phyloP scores from a whole-genome alignment of 2,888 invertebrate genomes.

The Willowsia nigromaculata region DNA sequence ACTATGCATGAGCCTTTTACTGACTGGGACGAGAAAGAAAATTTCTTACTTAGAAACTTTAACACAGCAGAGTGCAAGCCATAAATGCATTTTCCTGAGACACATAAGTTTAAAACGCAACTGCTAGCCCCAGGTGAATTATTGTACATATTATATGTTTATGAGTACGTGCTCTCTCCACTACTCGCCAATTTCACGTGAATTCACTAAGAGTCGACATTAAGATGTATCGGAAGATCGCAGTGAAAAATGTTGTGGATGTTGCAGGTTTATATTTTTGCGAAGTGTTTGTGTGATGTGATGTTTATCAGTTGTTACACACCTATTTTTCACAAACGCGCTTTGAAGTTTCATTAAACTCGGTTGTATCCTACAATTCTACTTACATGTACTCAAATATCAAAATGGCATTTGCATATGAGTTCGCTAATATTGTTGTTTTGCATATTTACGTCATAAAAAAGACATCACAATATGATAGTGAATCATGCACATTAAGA shows the following conservation, averaged over 20 bases:
- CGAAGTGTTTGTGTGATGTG: slow-evolving; percentile 44
- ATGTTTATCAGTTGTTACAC: slow-evolving; percentile 44
- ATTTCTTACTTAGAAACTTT: too few species aligned
- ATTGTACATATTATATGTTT: not conserved
- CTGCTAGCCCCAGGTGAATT: not conserved
- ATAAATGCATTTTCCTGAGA: not conserved
- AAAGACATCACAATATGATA: not conserved
- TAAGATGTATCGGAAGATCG: slow-evolving; percentile 35
- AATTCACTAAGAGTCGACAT: not conserved
- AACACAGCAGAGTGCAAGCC: too few species aligned
- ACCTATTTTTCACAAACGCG: slow-evolving; percentile 55
- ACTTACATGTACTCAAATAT: slow-evolving; percentile 49
- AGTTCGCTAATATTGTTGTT: not conserved
- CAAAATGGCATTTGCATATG: slow-evolving; percentile 23
- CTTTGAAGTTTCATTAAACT: slow-evolving; percentile 51
- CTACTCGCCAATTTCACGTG: slow-evolving; percentile 4
- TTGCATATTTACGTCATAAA: slow-evolving; percentile 20
- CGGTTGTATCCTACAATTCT: slow-evolving; percentile 47
- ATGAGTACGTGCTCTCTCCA: slow-evolving; percentile 30
- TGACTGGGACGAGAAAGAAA: too few species aligned
- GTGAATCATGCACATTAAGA: not conserved
- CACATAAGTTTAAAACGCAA: not conserved
- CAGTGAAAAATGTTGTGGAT: not conserved
- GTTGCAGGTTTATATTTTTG: slow-evolving; percentile 26
- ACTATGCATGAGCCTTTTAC: too few species aligned